Evolutionary conservation across 2,888 invertebrate species (phyloP), one percentile per base, ranked within the genome.

Genomic region (Hydrotaea cyrtoneurina): DNA sequence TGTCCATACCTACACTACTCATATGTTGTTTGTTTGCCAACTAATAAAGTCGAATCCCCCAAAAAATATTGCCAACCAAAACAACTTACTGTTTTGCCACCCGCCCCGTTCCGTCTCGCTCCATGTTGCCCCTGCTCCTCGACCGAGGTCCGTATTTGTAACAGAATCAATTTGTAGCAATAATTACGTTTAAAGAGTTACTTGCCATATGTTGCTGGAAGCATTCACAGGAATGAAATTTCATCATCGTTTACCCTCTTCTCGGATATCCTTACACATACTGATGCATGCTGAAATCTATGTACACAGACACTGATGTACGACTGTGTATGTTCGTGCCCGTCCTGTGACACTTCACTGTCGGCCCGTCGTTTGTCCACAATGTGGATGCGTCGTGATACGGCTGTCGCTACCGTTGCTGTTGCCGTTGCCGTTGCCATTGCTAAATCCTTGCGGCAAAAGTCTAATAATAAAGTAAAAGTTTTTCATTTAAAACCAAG

Each of bases 181-280:
- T 82, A 85, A 85, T 85, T 85, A 82, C 69, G 73, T 85, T 81
- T 81, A 79, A 85, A 79, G 81, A 81, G 76, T 85, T 85, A 82
- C 76, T 81, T 73, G 76, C 73, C 81, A 79, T 85, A 79, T 85
- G 79, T 82, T 85, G 81, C 84, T 79, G 8, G 81, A 82, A 74
- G 81, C 81, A 62, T 76, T 82, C 39, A 76, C 50, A 76, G 59
- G 64, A 81, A 76, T 46, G 46, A 78, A 76, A 72, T 69, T 46
- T 76, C 69, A 69, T 59, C 53, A 73, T 73, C 76, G 26, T 57
- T 69, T 73, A 43, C 15, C 31, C 74, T 39, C 59, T 59, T 77
- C 10, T 11, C 10, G 17, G 39, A 19, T 23, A 50, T 50, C 50
- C 50, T 50, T 50, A n/a, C n/a, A 13, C 15, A 43, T 15, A 10